Conservation (phyloP, 1,140 invertebrate species). For the Idris sp. region DNA sequence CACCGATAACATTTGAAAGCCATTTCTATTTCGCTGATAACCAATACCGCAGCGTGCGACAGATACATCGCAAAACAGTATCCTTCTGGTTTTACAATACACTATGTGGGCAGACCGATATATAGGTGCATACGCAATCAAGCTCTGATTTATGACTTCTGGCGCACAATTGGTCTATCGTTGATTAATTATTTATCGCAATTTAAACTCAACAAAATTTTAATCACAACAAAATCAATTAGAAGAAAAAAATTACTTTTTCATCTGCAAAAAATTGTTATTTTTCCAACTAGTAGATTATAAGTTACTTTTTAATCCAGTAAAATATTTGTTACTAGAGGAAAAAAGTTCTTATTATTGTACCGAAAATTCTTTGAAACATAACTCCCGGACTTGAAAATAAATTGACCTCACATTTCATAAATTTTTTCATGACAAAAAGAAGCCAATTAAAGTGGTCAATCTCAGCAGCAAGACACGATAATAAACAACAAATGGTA, state of each 20-base stretch:
- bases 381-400: too few relatives aligned
- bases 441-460: conserved; percentile 37
- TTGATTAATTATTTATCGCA: conserved; percentile 44
- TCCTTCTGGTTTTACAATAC: conserved; percentile 43
- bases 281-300: too few relatives aligned
- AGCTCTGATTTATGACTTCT: conserved; percentile 40
- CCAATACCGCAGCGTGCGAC: conserved; percentile 1
- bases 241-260: too few relatives aligned
- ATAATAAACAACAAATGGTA: conserved; percentile 33
- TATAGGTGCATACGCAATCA: conserved; percentile 35
- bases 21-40: conserved; percentile 32
- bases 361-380: too few relatives aligned
- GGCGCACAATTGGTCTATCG: conserved; percentile 17
- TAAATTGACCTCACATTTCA: too few relatives aligned
- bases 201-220: too few relatives aligned
- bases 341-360: too few relatives aligned
- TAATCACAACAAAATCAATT: too few relatives aligned
- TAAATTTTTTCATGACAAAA: conserved; percentile 5
- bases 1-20: conserved; percentile 33
- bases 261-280: too few relatives aligned
- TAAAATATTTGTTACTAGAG: too few relatives aligned
- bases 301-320: too few relatives aligned
- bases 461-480: conserved; percentile 19
- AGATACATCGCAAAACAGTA: conserved; percentile 43
- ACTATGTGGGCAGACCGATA: conserved; percentile 28